Evolutionary conservation across 2,113 vertebrate genomes (phyloP), one percentile per base, ranked within the genome.

Genomic region (Coregonus clupeaformis): DNA sequence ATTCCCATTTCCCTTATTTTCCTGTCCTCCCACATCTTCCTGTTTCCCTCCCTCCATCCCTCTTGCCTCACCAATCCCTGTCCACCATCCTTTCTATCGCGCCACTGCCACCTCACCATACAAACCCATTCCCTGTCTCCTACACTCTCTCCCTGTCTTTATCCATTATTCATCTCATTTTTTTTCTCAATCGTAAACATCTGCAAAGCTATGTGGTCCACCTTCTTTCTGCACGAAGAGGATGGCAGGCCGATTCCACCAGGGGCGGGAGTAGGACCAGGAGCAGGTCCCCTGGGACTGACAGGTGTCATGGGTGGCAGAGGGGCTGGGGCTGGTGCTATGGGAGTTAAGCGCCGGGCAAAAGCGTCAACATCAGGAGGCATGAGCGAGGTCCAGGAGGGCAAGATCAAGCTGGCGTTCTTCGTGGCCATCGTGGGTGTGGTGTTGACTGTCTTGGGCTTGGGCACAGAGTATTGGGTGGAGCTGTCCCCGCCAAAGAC

Each of bases 381-480:
- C 67, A 80, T 95, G 84, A 92, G 88, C 0, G 93, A 95, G 0
- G 93, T 90, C 78, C 94, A 87, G 55, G 94, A 95, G 73, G 94
- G 95, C 36, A 95, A 94, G 90, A 92, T 95, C 79, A 96, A 96
- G 89, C 80, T 96, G 87, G 91, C 86, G 0, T 94, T 96, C 80
- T 92, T 97, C 9, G 91, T 96, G 76, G 91, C 92, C 59, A 80
- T 92, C 0, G 88, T 95, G 68, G 95, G 95, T 4, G 92, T 95
- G 4, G 91, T 94, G 6, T 91, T 97, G 71, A 92, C 94, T 0
- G 91, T 97, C 25, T 90, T 97, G 16, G 94, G 95, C 0, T 93
- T 97, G 59, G 94, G 95, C 75, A 97, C 95, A 0, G 96, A 97
- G 85, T 97, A 95, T 86, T 97, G 96, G 95, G 95, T 94, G 88